Base-by-base conservation (phyloP, 2,888 invertebrate genomes). In the Agrochola litura region DNA sequence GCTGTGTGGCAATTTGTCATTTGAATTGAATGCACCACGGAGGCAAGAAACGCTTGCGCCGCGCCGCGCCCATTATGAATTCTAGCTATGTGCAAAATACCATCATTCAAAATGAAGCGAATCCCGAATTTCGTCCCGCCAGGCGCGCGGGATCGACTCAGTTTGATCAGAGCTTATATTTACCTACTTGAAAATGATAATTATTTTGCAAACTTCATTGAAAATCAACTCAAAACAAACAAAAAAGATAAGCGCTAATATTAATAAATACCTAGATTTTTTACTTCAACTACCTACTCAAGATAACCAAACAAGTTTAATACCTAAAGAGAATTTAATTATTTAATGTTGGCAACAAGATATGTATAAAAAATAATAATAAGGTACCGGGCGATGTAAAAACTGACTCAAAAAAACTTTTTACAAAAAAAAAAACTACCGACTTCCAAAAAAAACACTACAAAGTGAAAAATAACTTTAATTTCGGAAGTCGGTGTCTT, bases 331-430 rank as follows among this genome's bases (percentile, higher is more conserved):
- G 8, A 66, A 37, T 66, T 77, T 74, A 86, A 75, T 80, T 76
- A 63, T 77, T 83, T 75, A 68, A 83, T 80, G 79, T 80, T 83
- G 81, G 79, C 73, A 88, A 73, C 81, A 75, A 72, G 73, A 56
- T 25, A 63, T 49, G 25, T n/a, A 75, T 76, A 88, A 77, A 77
- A 80, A 86, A 72, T 19, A 75, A 79, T 74, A 79, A 77, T 74
- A 86, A 65, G 68, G 14, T 65, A 52, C 52, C 2, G 14, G 19
- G 30, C n/a, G 30, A 54, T 16, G 46, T 67, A 83, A 81, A 85
- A 88, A 77, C 25, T 43, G 43, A 25, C 16, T 70, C 25, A 12
- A 67, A n/a, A n/a, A n/a, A n/a, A n/a, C n/a, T n/a, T n/a, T n/a
- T n/a, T n/a, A n/a, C n/a, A n/a, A n/a, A n/a, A n/a, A n/a, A n/a